phyloP scores from a whole-genome alignment of 92 coral and sea anemone species.

The Virgularia gustaviana region DNA sequence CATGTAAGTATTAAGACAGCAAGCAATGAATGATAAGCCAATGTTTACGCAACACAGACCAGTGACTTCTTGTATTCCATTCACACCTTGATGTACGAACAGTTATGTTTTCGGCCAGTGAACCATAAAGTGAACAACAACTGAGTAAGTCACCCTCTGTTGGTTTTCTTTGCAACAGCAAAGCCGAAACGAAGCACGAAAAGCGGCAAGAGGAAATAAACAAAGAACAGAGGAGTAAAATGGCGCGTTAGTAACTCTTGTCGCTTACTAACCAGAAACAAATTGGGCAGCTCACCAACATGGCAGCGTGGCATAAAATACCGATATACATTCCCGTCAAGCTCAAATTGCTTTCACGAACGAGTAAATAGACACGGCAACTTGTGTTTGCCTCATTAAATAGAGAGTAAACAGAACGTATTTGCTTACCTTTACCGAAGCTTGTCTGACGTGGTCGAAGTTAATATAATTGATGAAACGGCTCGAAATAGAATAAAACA shows the following conservation, averaged over 20 bases:
- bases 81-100: conserved; percentile 67
- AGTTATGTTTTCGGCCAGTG: conserved; percentile 75
- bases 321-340: conserved; percentile 1
- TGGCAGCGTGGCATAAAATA: neutral
- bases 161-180: conserved; percentile 41
- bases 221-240: conserved; percentile 13
- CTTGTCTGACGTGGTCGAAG: conserved; percentile 10
- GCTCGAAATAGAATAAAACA: conserved; percentile 40
- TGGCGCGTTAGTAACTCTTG: no score
- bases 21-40: conserved; percentile 21
- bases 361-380: conserved; percentile 9
- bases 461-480: conserved; percentile 28
- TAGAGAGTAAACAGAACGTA: conserved; percentile 14
- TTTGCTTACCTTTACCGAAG: conserved; percentile 19
- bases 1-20: neutral
- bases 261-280: no score
- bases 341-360: neutral
- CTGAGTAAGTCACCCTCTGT: conserved; percentile 39
- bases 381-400: conserved; percentile 7
- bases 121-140: conserved; percentile 71
- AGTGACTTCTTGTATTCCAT: conserved; percentile 46
- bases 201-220: neutral
- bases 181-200: conserved; percentile 42
- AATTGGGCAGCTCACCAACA: neutral
- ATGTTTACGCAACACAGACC: conserved; percentile 39